Evolutionary conservation across 2,113 vertebrate species (phyloP).

Genomic region (Pteronura brasiliensis): DNA sequence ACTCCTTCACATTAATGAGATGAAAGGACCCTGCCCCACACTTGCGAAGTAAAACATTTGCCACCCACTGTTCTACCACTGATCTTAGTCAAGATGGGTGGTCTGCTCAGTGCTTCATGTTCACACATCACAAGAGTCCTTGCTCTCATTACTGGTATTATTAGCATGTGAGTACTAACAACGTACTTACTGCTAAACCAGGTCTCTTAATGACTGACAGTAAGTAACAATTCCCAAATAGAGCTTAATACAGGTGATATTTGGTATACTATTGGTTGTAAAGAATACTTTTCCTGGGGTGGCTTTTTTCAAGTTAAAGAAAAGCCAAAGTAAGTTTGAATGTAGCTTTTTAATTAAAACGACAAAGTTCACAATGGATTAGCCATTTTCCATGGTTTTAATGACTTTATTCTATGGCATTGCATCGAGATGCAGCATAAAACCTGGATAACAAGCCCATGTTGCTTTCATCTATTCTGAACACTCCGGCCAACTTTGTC

Average conservation of each 20-base stretch:
- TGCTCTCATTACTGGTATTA: background rate
- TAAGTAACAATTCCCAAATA: background rate
- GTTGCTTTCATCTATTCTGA: background rate
- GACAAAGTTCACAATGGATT: background rate
- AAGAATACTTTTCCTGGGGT: background rate
- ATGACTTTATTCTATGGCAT: background rate
- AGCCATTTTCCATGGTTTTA: background rate
- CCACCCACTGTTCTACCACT: background rate
- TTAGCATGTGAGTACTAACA: background rate
- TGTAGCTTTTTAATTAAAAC: background rate
- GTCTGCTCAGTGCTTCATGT: background rate
- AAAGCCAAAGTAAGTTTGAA: background rate
- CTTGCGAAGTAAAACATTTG: background rate
- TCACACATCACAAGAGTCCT: background rate
- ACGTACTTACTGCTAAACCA: background rate
- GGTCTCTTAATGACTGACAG: background rate
- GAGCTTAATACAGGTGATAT: background rate
- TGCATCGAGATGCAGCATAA: background rate
- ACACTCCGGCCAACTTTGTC: background rate
- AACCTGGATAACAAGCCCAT: background rate
- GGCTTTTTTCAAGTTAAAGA: background rate
- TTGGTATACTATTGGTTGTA: background rate
- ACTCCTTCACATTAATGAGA: background rate
- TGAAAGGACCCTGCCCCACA: background rate
- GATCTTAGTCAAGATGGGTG: background rate